Evolutionary conservation across 2,113 vertebrate genomes (phyloP), one percentile per base, ranked within the genome.

Genomic region (Pollachius pollachius): DNA sequence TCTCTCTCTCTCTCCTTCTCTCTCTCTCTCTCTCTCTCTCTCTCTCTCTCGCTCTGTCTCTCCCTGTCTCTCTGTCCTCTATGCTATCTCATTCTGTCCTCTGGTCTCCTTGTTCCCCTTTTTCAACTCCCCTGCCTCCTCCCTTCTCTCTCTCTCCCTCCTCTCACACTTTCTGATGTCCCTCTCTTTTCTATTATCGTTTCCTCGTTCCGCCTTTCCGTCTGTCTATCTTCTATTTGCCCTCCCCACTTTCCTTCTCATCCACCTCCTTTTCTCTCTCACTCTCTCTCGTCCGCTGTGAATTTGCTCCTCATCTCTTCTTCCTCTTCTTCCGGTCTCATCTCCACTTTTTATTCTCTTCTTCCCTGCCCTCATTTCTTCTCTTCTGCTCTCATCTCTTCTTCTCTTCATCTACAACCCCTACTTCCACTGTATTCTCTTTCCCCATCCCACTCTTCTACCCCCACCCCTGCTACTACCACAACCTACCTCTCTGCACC

Each of bases 41-140:
- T 18, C 59, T 62, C 30, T 62, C 60, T 62, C 60, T 23, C 13
- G 1, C 60, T 21, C 60, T 25, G 12, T 9, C 60, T 21, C 60
- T 30, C 52, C 41, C n/a, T 57, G 61, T 12, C 79, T 72, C 37
- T 48, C 41, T 48, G 41, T 48, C 41, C 41, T 48, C 41, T 48
- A 48, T 48, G 41, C 41, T 48, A 48, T 48, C 7, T 48, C 41
- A 9, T 48, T 5, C 41, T 48, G 41, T 48, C 41, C 41, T 48
- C 41, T 48, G 41, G 41, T 48, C 41, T 48, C 12, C 41, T 7
- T 48, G 41, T 48, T 30, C 30, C 30, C 74, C 75, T 66, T 68
- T 71, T 58, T 17, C 34, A 57, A 16, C 65, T 63, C 73, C n/a
- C 72, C 73, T 74, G 71, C 65, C 7, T 13, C 56, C 48, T 72